Evolutionary conservation across 2,113 vertebrate species (phyloP), one percentile per base, ranked within the genome.

Genomic region (Hylia prasina): DNA sequence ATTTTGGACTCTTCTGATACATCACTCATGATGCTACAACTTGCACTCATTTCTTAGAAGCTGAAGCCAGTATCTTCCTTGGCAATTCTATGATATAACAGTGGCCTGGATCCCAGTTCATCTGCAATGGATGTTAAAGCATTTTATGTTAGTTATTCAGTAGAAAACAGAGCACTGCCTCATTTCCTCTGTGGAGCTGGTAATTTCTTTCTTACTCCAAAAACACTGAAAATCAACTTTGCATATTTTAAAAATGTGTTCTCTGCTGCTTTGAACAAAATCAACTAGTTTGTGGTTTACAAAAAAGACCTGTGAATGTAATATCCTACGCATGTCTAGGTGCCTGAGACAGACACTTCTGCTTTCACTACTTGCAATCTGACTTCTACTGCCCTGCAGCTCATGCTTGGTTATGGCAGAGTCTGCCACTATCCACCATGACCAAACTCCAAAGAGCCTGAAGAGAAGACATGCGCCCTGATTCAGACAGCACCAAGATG

Each of bases 1-100:
- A 20, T 21, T 65, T n/a, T 0, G 0, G 50, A 27, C 27, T 73
- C 63, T 85, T 89, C 22, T 48, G 70, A 35, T 58, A 37, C 0
- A 2, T 73, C 70, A 54, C 42, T 79, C 30, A 17, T 18, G 57
- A 89, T 72, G 53, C 57, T 64, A 16, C 60, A 84, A 31, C 33
- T 93, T 79, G 15, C 61, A 21, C 58, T 66, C 47, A 8, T 39
- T 58, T 84, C 75, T 80, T 18, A 11, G 85, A 70, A 86, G 63
- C 42, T 33, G 58, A 70, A 85, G 63, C 47, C 70, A 54, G 33
- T 85, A 61, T 25, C 61, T 94, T 93, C 70, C 57, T 79, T 79
- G 58, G 75, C 33, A 77, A 65, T 83, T 66, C 60, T 8, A 20
- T 12, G 20, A 30, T 76, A 24, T 40, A 84, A 84, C 9, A 85